Conservation (phyloP, 1,140 invertebrate species). For the Neelides sp. region DNA sequence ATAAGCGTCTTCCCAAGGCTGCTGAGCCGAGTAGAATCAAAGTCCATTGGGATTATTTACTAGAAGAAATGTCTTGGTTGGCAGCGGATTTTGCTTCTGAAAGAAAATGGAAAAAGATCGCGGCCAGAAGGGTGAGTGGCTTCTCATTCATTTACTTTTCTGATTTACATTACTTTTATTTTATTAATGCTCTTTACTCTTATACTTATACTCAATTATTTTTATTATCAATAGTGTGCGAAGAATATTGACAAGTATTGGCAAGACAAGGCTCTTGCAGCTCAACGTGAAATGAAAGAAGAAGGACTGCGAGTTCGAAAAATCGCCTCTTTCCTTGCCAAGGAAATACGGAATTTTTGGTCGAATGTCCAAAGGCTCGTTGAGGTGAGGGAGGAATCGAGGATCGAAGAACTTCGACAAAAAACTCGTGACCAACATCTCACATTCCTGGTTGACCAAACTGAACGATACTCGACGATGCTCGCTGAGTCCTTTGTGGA, state of each 20-base stretch:
- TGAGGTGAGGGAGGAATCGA: constrained; percentile 83
- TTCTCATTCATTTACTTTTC: not conserved
- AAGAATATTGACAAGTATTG: constrained; percentile 89
- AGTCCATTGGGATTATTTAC: constrained; percentile 96
- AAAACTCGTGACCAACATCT: constrained; percentile 92
- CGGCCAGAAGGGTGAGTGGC: constrained; percentile 66
- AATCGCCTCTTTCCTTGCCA: constrained; percentile 78
- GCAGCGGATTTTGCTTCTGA: constrained; percentile 95
- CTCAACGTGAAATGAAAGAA: constrained; percentile 79
- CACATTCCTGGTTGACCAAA: constrained; percentile 96
- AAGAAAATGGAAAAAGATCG: constrained; percentile 91
- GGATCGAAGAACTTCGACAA: constrained; percentile 86
- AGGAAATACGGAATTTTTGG: constrained; percentile 93
- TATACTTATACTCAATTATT: not conserved
- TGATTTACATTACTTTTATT: constrained; percentile 1
- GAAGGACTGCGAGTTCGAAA: constrained; percentile 72
- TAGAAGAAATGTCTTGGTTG: constrained; percentile 98
- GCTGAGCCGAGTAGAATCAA: constrained; percentile 78
- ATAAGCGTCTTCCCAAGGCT: constrained; percentile 78
- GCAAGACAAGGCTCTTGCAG: constrained; percentile 79
- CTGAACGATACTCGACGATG: constrained; percentile 90
- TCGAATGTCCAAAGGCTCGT: constrained; percentile 89
- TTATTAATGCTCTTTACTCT: constrained; percentile 1
- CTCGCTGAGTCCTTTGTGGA: constrained; percentile 64
- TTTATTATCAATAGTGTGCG: constrained; percentile 38